Conservation (phyloP, 2,797 vertebrate species). For the Thripadectes ignobilis region DNA sequence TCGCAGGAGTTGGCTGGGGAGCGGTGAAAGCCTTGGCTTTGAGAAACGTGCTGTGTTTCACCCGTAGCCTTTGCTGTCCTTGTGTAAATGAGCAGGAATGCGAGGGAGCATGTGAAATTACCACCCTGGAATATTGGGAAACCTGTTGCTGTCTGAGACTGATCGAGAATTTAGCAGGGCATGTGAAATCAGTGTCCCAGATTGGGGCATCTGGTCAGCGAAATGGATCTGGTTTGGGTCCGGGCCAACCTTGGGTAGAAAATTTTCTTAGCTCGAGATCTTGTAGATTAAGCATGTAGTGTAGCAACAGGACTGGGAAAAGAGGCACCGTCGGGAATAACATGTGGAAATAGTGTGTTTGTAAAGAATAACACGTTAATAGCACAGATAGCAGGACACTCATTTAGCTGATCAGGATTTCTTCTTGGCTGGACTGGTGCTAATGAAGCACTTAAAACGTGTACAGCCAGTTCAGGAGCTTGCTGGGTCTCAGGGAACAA, state of each 20-base stretch:
- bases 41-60: background rate
- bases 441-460: background rate
- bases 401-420: background rate
- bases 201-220: slow-evolving; percentile 18
- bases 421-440: background rate
- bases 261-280: background rate
- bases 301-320: fast-evolving
- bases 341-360: background rate
- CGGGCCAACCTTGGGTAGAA: background rate
- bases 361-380: background rate
- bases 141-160: background rate
- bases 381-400: background rate
- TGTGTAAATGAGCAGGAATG: background rate
- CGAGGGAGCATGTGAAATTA: background rate
- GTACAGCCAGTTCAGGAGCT: background rate
- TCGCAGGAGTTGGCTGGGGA: background rate
- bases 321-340: background rate
- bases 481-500: background rate
- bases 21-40: background rate
- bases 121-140: background rate
- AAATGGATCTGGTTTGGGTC: background rate
- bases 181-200: background rate
- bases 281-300: background rate
- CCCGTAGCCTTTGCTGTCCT: background rate
- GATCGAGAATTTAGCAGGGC: background rate